Evolutionary conservation across 2,888 invertebrate species (phyloP), one percentile per base, ranked within the genome.

Genomic region (Pyrgus malvae): DNA sequence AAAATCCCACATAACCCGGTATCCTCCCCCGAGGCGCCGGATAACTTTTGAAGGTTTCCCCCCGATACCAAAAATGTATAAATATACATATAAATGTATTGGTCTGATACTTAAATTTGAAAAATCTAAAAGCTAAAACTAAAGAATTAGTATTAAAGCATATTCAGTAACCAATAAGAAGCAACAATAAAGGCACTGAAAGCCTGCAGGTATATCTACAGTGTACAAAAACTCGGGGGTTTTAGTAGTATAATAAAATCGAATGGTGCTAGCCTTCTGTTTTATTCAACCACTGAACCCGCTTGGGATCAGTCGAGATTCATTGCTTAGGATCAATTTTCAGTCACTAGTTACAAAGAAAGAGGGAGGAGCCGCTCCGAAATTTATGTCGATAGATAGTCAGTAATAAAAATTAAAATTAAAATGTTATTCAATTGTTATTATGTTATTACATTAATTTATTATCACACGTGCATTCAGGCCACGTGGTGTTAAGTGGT

Each of bases 201-300:
- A 12, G 35, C 19, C 44, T 23, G 9, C 37, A 35, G 37, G 37
- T 33, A 37, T 27, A 44, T 12, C 21, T 38, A 45, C 37, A 17
- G 27, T 44, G 44, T 53, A 21, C 25, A 25, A 33, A 37, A 53
- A 54, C 21, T 46, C 40, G 38, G 19, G 38, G 27, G 37, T 44
- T 51, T 44, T 54, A 54, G 38, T 54, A 54, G 42, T 25, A 38
- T 38, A 54, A 54, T 54, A 54, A 54, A 54, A 46, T 35, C 45
- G 46, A 45, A 54, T 19, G 17, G 44, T 44, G 44, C 35, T 23
- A 38, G 38, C 37, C 51, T 44, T 54, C 46, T 54, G 46, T 54
- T 54, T 54, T 46, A 54, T 54, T 54, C 53, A 53, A 53, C 45
- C 54, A 33, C 54, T 54, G 38, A 53, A 54, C 54, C 54, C 54